phyloP scores from a whole-genome alignment of 2,888 invertebrate genomes.

The Eilema caniola region DNA sequence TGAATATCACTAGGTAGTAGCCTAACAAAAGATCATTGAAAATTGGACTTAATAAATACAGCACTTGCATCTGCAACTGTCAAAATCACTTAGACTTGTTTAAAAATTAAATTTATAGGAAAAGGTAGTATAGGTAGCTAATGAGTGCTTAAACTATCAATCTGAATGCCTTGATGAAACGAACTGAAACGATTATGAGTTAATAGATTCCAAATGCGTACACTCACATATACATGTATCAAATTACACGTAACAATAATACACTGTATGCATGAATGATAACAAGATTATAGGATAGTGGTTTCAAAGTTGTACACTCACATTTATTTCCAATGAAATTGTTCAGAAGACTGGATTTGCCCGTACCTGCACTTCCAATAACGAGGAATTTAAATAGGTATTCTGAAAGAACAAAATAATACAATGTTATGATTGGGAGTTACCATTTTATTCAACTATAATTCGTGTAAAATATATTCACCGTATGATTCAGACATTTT shows the following conservation, averaged over 20 bases:
- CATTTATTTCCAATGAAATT: constrained; percentile 95
- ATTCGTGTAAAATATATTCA: constrained; percentile 21
- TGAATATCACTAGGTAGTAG: background rate
- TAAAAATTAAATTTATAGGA: background rate
- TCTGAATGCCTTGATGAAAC: no score
- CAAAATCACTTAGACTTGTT: background rate
- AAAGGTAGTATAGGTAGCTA: background rate
- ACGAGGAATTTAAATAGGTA: constrained; percentile 95
- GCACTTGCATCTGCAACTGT: background rate
- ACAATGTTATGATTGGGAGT: background rate
- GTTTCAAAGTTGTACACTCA: constrained; percentile 81
- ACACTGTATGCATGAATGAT: background rate
- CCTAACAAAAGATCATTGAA: background rate
- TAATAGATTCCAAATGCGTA: background rate
- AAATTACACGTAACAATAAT: background rate
- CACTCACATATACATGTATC: background rate
- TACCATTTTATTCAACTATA: background rate
- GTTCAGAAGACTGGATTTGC: constrained; percentile 94
- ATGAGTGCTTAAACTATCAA: no score
- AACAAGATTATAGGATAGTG: background rate
- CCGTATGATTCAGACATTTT: constrained; percentile 34
- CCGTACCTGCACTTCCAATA: constrained; percentile 94
- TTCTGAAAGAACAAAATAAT: constrained; percentile 85
- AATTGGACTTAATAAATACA: background rate
- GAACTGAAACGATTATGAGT: background rate